Evolutionary conservation across 2,888 invertebrate genomes (phyloP), one percentile per base, ranked within the genome.

Genomic region (Drosophila atroscutellata): DNA sequence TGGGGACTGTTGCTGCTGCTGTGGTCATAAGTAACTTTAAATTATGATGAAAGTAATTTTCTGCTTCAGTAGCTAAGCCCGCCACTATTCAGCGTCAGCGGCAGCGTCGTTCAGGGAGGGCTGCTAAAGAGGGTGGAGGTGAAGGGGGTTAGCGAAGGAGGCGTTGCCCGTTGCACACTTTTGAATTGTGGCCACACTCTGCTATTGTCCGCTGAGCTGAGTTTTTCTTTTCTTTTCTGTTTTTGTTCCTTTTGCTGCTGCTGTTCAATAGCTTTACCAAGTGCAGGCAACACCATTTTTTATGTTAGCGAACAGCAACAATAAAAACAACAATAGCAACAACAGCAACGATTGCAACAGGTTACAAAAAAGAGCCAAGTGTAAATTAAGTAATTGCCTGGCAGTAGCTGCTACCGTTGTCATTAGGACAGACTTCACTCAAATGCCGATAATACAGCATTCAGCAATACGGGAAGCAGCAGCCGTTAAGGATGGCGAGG

Each of bases 31-130:
- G 81, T 81, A 86, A 87, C 83, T 88, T 82, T 85, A 88, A 90
- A 85, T 91, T 87, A 90, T 91, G 91, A 90, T 91, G 86, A 90
- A 91, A 91, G 91, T 91, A 91, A 91, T 91, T 91, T 91, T 91
- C 90, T 90, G 91, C 91, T 90, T 91, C 90, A 91, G 82, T 91
- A 90, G 90, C 85, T 76, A 75, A 80, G 82, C 72, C 76, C 77
- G 77, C 77, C 72, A 58, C 86, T 64, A 63, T 57, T 73, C 72
- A 79, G 51, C 64, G 77, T 71, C 73, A 72, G 76, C 77, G 74
- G 26, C 26, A 26, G 26, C 26, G 26, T 76, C 57, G 67, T 37
- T 50, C 62, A 54, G 39, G 39, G 59, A 15, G 15, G 20, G 36
- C 34, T 39, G 37, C 36, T 45, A 8, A 39, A 42, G 57, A 4